Conservation (phyloP, 1,140 invertebrate species). For the Sarcophaga bullata region DNA sequence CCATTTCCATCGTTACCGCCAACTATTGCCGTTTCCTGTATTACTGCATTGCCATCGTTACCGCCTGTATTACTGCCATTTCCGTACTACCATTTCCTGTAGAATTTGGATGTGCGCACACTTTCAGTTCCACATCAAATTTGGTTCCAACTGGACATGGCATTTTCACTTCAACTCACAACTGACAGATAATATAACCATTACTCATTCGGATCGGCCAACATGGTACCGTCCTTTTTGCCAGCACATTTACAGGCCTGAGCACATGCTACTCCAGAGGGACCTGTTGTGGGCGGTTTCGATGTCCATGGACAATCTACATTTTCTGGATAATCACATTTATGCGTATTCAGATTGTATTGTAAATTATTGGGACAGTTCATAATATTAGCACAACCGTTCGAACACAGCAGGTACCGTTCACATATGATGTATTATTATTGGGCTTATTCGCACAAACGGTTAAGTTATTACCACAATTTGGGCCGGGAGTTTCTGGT, state of each 20-base stretch:
- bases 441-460: constrained; percentile 24
- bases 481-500: not conserved
- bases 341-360: constrained; percentile 15
- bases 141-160: not conserved
- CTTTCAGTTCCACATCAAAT: not conserved
- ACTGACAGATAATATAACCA: too few relatives aligned
- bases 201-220: too few relatives aligned
- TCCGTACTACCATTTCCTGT: not conserved
- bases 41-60: not conserved
- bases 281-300: constrained; percentile 33
- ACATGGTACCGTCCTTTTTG: constrained; percentile 19
- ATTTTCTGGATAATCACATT: constrained; percentile 42
- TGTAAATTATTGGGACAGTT: constrained; percentile 40
- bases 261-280: constrained; percentile 30
- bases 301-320: constrained; percentile 33
- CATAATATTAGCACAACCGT: constrained; percentile 16
- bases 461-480: constrained; percentile 7
- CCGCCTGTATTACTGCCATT: not conserved
- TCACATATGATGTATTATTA: not conserved
- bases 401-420: constrained; percentile 38
- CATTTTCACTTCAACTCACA: not conserved
- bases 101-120: not conserved
- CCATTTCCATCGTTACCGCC: not conserved
- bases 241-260: constrained; percentile 22
- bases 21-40: not conserved